Evolutionary conservation across 64 coral and sea anemone genomes (phyloP), one percentile per base, ranked within the genome.

Genomic region (Porites australiensis): DNA sequence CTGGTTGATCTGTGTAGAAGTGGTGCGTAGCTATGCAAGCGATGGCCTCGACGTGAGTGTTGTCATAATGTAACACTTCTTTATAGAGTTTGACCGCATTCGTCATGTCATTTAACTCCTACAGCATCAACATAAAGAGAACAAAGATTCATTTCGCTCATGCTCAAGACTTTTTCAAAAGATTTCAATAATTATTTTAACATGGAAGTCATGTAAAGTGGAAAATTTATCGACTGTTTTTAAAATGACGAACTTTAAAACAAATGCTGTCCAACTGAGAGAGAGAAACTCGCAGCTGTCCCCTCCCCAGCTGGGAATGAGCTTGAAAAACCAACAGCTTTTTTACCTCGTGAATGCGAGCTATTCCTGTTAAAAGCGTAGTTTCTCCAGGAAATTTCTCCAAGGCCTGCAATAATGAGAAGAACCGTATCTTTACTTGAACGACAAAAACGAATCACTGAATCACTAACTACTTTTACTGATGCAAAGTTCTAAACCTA

Each of bases 331-430:
- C 19, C 79, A 44, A 66, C 15, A 49, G 2, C 15, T 50, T 61
- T 47, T 12, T 79, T 93, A 97, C 95, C 94, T 98, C 97, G 20
- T 98, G 94, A 51, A 98, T 96, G 48, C 97, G 75, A 22, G 97
- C 97, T 55, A 98, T 96, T 58, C 97, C 97, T 46, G 97, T 98
- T 69, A 98, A 69, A 11, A 98, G 92, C 21, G 94, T 87, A 5
- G 94, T 98, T 88, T 98, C 97, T 58, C 98, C 98, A 18, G 88
- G 81, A 89, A 99, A 99, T 68, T 99, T 99, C 79, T 99, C 98
- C 65, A 96, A 47, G 16, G 94, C 98, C 98, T 99, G 78, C 16
- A 79, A 79, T 72, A 69, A 84, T 22, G 22, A 75, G 58, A 47
- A 74, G 47, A 11, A 58, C 4, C 60, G 6, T 65, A 20, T 61